Conservation (phyloP, 1,140 invertebrate species). For the Macrosteles quadrilineatus region DNA sequence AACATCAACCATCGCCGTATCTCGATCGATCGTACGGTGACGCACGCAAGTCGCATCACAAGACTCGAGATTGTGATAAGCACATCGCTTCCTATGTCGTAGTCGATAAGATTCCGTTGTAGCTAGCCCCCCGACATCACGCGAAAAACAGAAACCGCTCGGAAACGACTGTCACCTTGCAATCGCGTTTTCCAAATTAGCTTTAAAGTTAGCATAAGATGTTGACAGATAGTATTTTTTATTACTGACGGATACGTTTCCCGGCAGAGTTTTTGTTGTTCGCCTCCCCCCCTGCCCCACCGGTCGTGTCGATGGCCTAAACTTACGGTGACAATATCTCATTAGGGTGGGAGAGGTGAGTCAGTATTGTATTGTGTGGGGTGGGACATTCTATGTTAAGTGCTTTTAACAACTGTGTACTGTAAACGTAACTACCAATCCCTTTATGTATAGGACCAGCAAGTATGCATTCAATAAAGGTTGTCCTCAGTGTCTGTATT, state of each 20-base stretch:
- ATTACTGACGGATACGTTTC: not conserved
- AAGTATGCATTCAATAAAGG: slow-evolving; percentile 44
- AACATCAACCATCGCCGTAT: slow-evolving; percentile 8
- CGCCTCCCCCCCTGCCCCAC: not conserved
- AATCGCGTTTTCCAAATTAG: slow-evolving; percentile 23
- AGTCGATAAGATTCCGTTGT: not conserved
- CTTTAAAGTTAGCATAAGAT: slow-evolving; percentile 18
- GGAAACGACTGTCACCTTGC: not conserved
- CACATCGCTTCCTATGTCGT: slow-evolving; percentile 14
- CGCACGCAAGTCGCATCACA: not conserved
- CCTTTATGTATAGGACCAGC: slow-evolving; percentile 40
- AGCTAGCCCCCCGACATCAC: not conserved
- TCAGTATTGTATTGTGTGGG: too few relatives aligned
- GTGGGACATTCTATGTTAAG: slow-evolving; percentile 33
- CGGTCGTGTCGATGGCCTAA: slow-evolving; percentile 16
- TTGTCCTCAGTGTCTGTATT: slow-evolving; percentile 38
- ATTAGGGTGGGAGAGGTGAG: too few relatives aligned
- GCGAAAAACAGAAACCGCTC: slow-evolving; percentile 7
- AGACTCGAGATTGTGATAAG: slow-evolving; percentile 11
- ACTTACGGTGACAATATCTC: too few relatives aligned
- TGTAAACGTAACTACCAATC: slow-evolving; percentile 33
- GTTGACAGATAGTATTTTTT: slow-evolving; percentile 21
- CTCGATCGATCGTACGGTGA: not conserved
- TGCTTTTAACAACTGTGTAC: slow-evolving; percentile 39
- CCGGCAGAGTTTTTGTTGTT: not conserved